These are phyloP conservation scores for Subacronicta megacephala DNA, from an alignment of 2,888 invertebrate genomes.

Conservation along the genomic window DNA sequence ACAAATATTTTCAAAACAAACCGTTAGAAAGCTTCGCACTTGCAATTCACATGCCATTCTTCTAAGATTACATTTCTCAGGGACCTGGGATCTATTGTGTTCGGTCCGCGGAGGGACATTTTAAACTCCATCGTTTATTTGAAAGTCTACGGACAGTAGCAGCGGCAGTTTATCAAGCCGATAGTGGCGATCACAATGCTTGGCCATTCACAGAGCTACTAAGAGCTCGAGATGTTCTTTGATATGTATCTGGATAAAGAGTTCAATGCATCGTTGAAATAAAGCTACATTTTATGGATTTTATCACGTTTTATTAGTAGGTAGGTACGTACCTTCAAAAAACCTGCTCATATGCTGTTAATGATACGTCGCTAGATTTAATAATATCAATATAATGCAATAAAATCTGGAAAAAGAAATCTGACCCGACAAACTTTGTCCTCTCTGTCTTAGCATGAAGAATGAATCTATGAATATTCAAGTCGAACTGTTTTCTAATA, in stretches of 20 bases:
- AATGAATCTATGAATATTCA: no score
- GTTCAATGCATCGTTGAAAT: slow-evolving; percentile 23
- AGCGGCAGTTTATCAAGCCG: slow-evolving; percentile 76
- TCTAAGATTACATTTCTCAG: slow-evolving; percentile 39
- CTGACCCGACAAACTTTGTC: no score
- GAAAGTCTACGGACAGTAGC: slow-evolving; percentile 78
- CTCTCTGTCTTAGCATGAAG: no score
- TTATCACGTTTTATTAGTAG: slow-evolving; percentile 3
- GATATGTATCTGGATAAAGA: slow-evolving; percentile 43
- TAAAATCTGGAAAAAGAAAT: no score
- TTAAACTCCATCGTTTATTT: slow-evolving; percentile 80
- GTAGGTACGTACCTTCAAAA: no score
- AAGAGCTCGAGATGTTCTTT: slow-evolving; percentile 45
- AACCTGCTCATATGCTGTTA: no score
- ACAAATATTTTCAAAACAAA: slow-evolving; percentile 8
- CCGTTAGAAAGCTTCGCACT: slow-evolving; percentile 14
- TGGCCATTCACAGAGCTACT: slow-evolving; percentile 43
- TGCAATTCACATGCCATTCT: slow-evolving; percentile 36
- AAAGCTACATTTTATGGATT: no score
- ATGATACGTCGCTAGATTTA: no score
- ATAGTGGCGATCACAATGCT: slow-evolving; percentile 66
- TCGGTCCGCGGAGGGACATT: slow-evolving; percentile 70
- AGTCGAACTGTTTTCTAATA: no score
- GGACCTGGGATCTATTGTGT: slow-evolving; percentile 61
- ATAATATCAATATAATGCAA: no score